Conservation (phyloP, 1,140 invertebrate genomes). For the Camponotus floridanus region DNA sequence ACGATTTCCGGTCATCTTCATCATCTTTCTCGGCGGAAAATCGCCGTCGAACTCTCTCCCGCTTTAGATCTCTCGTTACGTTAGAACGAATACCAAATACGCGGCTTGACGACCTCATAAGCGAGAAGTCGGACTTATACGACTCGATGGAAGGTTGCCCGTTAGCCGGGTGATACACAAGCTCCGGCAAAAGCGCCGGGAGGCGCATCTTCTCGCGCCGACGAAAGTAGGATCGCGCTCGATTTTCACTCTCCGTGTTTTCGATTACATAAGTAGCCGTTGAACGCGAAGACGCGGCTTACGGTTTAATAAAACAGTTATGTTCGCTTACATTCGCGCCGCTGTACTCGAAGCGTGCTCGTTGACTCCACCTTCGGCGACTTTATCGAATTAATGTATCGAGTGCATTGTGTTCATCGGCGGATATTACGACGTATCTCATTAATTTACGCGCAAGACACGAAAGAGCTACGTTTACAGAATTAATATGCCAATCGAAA, state of each 20-base stretch:
- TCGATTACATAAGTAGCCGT: slow-evolving; percentile 82
- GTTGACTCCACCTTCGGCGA: slow-evolving; percentile 17
- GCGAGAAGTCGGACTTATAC: slow-evolving; percentile 20
- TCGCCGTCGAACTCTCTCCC: neutral
- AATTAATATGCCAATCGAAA: neutral
- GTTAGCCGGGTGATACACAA: slow-evolving; percentile 72
- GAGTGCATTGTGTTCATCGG: neutral
- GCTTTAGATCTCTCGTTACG: neutral
- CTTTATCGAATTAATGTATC: slow-evolving; percentile 16
- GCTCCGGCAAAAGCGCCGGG: slow-evolving; percentile 70
- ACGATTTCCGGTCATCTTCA: neutral
- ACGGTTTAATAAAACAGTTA: slow-evolving; percentile 84
- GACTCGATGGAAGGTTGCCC: slow-evolving; percentile 58
- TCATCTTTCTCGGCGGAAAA: neutral
- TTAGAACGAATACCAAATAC: slow-evolving; percentile 55
- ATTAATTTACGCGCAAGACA: neutral
- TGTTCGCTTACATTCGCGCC: slow-evolving; percentile 60
- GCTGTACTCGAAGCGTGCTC: slow-evolving; percentile 27
- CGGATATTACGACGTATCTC: neutral
- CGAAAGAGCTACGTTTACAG: neutral
- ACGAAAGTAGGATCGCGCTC: slow-evolving; percentile 81
- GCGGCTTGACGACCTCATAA: slow-evolving; percentile 30
- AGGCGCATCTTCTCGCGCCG: slow-evolving; percentile 73
- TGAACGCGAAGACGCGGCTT: slow-evolving; percentile 74
- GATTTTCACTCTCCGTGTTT: slow-evolving; percentile 85